phyloP scores from a whole-genome alignment of 92 coral and sea anemone species.

The Pocillopora grandis region DNA sequence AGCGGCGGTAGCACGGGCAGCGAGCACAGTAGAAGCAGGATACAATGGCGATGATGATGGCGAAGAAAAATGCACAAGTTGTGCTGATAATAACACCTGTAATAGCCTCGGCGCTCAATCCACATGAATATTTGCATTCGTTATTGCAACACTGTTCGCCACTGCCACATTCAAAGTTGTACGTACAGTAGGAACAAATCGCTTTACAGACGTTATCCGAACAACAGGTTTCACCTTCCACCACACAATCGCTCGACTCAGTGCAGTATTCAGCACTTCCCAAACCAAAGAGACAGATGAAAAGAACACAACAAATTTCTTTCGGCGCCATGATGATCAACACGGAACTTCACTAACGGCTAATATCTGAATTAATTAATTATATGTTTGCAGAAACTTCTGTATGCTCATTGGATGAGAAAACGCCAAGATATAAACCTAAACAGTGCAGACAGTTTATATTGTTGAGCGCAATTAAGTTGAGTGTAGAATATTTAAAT shows the following conservation, averaged over 20 bases:
- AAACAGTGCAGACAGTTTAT: too few species aligned
- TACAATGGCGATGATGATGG: constrained; percentile 3
- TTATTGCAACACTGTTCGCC: background rate
- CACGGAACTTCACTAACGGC: too few species aligned
- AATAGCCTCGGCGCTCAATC: background rate
- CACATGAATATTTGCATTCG: background rate
- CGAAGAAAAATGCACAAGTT: background rate
- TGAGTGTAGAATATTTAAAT: too few species aligned
- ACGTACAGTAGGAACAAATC: background rate
- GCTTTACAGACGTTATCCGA: constrained; percentile 6
- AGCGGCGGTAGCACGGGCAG: constrained; percentile 24
- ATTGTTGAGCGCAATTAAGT: too few species aligned
- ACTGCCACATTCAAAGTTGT: background rate
- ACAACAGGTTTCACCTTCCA: background rate
- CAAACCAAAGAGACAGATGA: background rate
- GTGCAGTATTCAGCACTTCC: constrained; percentile 11
- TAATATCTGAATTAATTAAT: too few species aligned
- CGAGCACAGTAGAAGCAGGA: constrained; percentile 29
- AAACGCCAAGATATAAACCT: too few species aligned
- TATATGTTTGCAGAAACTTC: too few species aligned
- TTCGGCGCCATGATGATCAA: background rate
- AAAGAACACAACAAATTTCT: background rate
- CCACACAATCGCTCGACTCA: background rate
- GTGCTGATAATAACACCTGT: constrained; percentile 4
- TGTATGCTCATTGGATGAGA: too few species aligned